phyloP scores from a whole-genome alignment of 1,140 invertebrate genomes.

The Hyles euphorbiae region DNA sequence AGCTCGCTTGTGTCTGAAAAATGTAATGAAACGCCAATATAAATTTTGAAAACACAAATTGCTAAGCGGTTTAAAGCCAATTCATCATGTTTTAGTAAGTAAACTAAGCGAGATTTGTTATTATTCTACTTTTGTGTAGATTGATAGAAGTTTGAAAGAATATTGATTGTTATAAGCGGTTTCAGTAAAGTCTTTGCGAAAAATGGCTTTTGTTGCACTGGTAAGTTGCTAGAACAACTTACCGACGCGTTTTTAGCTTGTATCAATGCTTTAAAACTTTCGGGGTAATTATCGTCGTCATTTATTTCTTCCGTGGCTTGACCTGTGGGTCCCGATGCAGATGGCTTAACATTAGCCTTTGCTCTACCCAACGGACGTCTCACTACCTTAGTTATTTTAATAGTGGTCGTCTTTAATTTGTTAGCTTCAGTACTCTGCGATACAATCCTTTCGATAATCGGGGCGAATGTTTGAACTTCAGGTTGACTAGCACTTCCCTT shows the following conservation, averaged over 20 bases:
- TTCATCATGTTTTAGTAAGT: no score
- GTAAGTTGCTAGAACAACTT: conserved; percentile 25
- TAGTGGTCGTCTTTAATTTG: conserved; percentile 32
- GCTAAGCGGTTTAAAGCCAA: not conserved
- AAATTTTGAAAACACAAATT: conserved; percentile 1
- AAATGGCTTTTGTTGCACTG: not conserved
- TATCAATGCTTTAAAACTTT: conserved; percentile 66
- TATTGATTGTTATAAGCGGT: no score
- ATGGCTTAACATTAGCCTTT: conserved; percentile 36
- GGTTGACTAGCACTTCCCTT: conserved; percentile 53
- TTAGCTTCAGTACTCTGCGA: conserved; percentile 40
- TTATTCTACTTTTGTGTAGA: no score
- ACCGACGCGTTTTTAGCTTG: conserved; percentile 70
- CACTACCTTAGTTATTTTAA: conserved; percentile 46
- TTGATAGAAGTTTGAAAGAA: no score
- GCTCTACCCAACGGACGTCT: conserved; percentile 47
- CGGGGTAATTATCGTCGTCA: conserved; percentile 69
- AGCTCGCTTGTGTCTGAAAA: conserved; percentile 68
- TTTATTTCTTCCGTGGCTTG: conserved; percentile 56
- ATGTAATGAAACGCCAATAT: conserved; percentile 2
- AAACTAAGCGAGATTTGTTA: no score
- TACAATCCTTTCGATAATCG: conserved; percentile 29
- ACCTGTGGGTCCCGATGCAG: conserved; percentile 29
- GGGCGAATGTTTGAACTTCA: conserved; percentile 29
- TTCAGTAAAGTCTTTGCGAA: no score